These are phyloP conservation scores for Platyscapa corneri DNA, from an alignment of 1,140 invertebrate genomes.

Conservation along the genomic window DNA sequence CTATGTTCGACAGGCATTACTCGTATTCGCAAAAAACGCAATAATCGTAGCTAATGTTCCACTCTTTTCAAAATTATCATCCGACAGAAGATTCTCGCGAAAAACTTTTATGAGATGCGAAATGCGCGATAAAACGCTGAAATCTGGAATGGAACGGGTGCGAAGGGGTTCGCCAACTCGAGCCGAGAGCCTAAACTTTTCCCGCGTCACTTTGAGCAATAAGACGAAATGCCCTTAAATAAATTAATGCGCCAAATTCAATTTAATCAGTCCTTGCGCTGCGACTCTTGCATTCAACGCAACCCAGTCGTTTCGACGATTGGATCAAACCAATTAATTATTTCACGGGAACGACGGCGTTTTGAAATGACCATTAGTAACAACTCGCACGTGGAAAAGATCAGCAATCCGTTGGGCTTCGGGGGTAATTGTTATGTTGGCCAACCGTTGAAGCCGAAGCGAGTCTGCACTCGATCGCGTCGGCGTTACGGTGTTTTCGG, in stretches of 20 bases:
- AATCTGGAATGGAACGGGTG: too few relatives aligned
- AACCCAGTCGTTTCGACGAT: not conserved
- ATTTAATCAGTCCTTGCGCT: not conserved
- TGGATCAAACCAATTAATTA: not conserved
- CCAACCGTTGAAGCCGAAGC: slow-evolving; percentile 59
- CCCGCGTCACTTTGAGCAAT: too few relatives aligned
- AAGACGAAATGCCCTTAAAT: not conserved
- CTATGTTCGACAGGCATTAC: too few relatives aligned
- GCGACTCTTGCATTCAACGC: too few relatives aligned
- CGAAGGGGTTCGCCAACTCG: too few relatives aligned
- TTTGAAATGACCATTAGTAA: not conserved
- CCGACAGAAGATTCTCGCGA: too few relatives aligned
- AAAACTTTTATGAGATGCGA: too few relatives aligned
- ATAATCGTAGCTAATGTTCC: too few relatives aligned
- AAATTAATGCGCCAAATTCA: not conserved
- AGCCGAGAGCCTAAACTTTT: too few relatives aligned
- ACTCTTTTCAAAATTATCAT: too few relatives aligned
- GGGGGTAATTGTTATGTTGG: slow-evolving; percentile 53
- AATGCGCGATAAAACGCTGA: too few relatives aligned
- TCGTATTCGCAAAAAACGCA: too few relatives aligned
- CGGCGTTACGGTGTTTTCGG: slow-evolving; percentile 5
- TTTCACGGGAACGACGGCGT: not conserved
- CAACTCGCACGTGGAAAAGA: not conserved
- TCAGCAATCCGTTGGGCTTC: not conserved
- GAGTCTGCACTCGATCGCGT: slow-evolving; percentile 61